These are phyloP conservation scores for Anguilla marmorata DNA, from an alignment of 2,797 vertebrate genomes.

Conservation along the genomic window DNA sequence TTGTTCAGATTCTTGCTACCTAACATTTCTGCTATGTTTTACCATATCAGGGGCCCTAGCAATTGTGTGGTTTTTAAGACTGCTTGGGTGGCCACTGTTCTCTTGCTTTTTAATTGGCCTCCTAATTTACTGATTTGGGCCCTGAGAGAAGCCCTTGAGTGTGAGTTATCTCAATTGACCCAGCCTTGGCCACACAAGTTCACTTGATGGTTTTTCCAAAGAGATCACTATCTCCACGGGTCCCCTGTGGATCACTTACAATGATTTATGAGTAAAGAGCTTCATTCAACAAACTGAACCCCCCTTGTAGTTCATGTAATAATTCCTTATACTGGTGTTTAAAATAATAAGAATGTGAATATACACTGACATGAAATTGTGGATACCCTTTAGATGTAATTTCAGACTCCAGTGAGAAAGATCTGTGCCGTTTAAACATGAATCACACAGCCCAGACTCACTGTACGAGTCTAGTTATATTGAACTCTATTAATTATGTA, in stretches of 20 bases:
- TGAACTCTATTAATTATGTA: background rate
- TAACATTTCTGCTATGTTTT: background rate
- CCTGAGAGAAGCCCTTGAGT: background rate
- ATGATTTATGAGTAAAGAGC: background rate
- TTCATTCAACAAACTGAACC: background rate
- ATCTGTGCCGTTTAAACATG: background rate
- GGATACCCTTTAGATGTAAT: background rate
- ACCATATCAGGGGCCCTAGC: background rate
- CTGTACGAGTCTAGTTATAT: background rate
- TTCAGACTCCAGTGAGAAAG: background rate
- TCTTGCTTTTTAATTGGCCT: background rate
- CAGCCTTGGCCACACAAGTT: background rate
- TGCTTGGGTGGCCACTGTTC: background rate
- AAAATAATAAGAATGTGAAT: background rate
- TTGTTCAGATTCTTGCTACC: background rate
- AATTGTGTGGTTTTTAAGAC: background rate
- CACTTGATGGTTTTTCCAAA: background rate
- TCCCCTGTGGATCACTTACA: constrained; percentile 9
- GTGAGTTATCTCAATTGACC: background rate
- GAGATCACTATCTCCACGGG: background rate
- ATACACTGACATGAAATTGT: background rate
- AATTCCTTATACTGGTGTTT: background rate
- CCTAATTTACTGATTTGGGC: background rate
- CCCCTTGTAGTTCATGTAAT: background rate
- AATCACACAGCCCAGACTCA: background rate